Evolutionary conservation across 2,888 invertebrate species (phyloP).

Genomic region (Papilio elwesi): DNA sequence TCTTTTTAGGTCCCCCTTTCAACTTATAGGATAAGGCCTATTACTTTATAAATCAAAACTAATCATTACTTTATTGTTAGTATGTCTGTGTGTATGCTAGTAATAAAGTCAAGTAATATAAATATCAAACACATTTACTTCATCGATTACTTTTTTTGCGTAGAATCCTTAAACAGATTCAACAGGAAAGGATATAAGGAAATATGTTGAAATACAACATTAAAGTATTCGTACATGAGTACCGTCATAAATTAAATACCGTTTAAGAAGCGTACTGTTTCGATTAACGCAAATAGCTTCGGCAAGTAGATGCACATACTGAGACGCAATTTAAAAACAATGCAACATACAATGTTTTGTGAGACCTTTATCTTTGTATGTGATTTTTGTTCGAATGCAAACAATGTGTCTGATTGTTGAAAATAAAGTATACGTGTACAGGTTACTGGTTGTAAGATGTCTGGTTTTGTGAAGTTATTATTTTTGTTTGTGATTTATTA

Average conservation of each 20-base stretch:
- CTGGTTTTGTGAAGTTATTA: background rate
- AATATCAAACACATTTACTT: background rate
- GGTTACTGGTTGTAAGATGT: background rate
- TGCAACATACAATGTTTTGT: constrained; percentile 21
- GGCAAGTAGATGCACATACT: constrained; percentile 38
- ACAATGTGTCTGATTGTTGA: constrained; percentile 22
- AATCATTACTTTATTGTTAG: background rate
- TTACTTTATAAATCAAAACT: background rate
- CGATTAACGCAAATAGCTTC: constrained; percentile 29
- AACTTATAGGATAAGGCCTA: too few species aligned
- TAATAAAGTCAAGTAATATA: background rate
- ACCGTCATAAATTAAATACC: background rate
- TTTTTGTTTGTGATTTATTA: background rate
- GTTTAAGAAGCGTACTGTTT: background rate
- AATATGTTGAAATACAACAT: background rate
- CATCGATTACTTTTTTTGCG: background rate
- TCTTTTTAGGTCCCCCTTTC: too few species aligned
- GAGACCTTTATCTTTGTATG: constrained; percentile 3
- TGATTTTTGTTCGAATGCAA: constrained; percentile 21
- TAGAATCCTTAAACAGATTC: background rate
- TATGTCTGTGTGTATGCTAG: background rate
- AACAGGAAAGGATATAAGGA: background rate
- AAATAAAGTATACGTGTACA: background rate
- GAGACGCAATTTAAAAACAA: constrained; percentile 27
- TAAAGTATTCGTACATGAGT: background rate